A percentile compares a stretch with the other conserved stretches of the same genome.
phyloP scores from a whole-genome alignment of 2,888 invertebrate genomes.

The Idaea aversata region DNA sequence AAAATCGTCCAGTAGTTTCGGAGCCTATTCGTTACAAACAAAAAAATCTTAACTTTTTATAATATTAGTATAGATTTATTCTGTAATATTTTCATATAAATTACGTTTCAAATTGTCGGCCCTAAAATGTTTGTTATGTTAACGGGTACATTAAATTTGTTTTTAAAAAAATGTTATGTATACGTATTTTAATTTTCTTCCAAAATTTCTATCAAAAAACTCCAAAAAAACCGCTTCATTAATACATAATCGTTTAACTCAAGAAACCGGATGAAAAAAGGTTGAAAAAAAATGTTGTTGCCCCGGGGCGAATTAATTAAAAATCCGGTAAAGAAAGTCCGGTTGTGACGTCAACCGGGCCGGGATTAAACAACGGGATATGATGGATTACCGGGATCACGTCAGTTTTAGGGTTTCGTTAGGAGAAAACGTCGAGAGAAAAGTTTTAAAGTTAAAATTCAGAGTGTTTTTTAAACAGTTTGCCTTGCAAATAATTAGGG shows the following conservation, averaged over 20 bases:
- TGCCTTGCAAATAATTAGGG: too few relatives aligned
- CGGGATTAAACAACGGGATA: constrained; percentile 24
- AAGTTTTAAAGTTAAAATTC: background rate
- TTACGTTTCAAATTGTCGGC: too few relatives aligned
- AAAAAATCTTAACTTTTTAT: too few relatives aligned
- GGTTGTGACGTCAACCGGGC: constrained; percentile 15
- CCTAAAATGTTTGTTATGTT: too few relatives aligned
- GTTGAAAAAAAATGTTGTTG: constrained; percentile 7
- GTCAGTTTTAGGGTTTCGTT: constrained; percentile 16
- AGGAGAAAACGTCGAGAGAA: background rate
- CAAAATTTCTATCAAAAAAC: background rate
- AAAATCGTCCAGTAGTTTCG: too few relatives aligned
- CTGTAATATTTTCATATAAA: too few relatives aligned
- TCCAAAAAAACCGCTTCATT: background rate
- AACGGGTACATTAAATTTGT: too few relatives aligned
- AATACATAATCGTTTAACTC: background rate
- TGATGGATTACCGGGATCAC: constrained; percentile 29
- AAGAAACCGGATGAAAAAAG: background rate
- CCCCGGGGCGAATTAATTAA: constrained; percentile 22
- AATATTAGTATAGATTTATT: too few relatives aligned
- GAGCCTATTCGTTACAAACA: too few relatives aligned
- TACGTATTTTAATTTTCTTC: background rate
- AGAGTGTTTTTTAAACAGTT: too few relatives aligned
- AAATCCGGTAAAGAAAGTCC: constrained; percentile 9
- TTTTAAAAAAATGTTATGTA: too few relatives aligned